Evolutionary conservation across 2,888 invertebrate genomes (phyloP).

Genomic region (Cephalotes varians): DNA sequence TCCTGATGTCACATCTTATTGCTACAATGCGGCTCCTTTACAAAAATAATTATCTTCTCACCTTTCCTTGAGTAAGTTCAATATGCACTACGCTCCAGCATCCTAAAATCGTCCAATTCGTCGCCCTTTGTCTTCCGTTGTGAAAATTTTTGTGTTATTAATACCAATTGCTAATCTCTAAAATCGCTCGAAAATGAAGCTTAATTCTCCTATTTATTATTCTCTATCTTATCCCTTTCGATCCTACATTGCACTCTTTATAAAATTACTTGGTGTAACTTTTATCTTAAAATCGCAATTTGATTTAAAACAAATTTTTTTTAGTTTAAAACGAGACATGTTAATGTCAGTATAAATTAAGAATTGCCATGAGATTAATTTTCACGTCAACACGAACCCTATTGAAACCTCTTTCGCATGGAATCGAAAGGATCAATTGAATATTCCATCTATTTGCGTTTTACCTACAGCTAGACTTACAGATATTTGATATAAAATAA

Average conservation of each 20-base stretch:
- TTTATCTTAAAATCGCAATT: neutral
- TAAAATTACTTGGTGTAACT: neutral
- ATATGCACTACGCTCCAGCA: constrained; percentile 57
- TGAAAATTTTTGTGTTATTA: constrained; percentile 55
- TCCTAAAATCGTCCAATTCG: constrained; percentile 45
- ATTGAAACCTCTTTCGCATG: constrained; percentile 12
- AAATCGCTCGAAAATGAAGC: constrained; percentile 59
- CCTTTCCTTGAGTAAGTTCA: constrained; percentile 69
- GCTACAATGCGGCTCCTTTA: constrained; percentile 70
- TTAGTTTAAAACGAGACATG: constrained; percentile 19
- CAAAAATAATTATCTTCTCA: constrained; percentile 75
- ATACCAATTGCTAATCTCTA: constrained; percentile 57
- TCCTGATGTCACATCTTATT: constrained; percentile 63
- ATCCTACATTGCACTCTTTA: constrained; percentile 1
- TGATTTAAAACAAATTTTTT: neutral
- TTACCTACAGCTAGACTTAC: constrained; percentile 47
- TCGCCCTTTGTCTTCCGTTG: constrained; percentile 67
- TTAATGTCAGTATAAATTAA: constrained; percentile 17
- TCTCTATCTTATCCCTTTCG: constrained; percentile 40
- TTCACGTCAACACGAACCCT: neutral
- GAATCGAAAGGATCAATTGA: constrained; percentile 18
- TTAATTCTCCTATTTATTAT: constrained; percentile 35
- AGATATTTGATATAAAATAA: constrained; percentile 77
- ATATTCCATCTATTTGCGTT: constrained; percentile 63
- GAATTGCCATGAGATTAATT: neutral